Evolutionary conservation across 2,113 vertebrate genomes (phyloP), one percentile per base, ranked within the genome.

Genomic region (Pollachius pollachius): DNA sequence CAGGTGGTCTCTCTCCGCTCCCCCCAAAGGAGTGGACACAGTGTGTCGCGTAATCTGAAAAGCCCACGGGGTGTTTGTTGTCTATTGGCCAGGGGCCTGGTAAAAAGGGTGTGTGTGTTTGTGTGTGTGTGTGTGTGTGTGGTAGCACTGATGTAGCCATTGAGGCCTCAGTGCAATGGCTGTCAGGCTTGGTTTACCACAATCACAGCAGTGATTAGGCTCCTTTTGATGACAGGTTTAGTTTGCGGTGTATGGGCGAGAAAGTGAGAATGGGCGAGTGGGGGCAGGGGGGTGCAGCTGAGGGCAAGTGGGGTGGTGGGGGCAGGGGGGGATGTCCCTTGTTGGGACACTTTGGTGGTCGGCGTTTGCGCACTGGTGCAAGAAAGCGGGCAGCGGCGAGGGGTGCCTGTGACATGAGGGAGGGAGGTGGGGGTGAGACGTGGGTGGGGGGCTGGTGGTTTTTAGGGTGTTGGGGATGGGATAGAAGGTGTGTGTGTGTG

Each of bases 101-200:
- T 88, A 85, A 87, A 56, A 88, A 91, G 89, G 83, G 37, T 41
- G 37, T 41, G 37, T 41, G 37, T 41, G 37, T 41, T 3, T 41
- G 37, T 41, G 37, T 41, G 37, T 41, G 37, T 41, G 37, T 41
- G 37, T 41, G 79, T 85, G 74, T 87, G 72, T 84, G 88, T 89
- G 88, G 87, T 89, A 88, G 89, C 82, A 82, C 89, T 86, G 87
- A 89, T 91, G 88, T 83, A 88, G 84, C 92, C 88, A 91, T 92
- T 91, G 88, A 93, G 89, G 87, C 89, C 91, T 76, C 90, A 89
- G 81, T 91, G 86, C 92, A 92, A 92, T 90, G 92, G 90, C 91
- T 93, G 92, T 90, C 87, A 93, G 91, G 92, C 91, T 92, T 93
- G 92, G 92, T 94, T 94, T 92, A 90, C 91, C 89, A 93, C 94